Evolutionary conservation across 2,113 vertebrate species (phyloP).

Genomic region (Brachyhypopomus gauderio): DNA sequence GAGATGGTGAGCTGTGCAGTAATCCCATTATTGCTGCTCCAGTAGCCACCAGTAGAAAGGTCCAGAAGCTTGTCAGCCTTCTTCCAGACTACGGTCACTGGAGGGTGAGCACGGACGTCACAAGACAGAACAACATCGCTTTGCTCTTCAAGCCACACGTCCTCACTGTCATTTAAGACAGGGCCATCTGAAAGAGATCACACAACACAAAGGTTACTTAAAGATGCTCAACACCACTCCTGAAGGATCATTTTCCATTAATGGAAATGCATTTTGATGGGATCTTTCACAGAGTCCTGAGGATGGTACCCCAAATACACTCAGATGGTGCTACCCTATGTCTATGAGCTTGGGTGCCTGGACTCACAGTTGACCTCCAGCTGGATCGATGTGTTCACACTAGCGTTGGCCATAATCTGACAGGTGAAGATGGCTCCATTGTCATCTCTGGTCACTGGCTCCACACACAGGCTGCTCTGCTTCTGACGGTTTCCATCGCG

Average conservation of each 20-base stretch:
- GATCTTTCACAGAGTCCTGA: no score
- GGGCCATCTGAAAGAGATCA: slow-evolving; percentile 62
- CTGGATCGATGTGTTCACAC: slow-evolving; percentile 60
- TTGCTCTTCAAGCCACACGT: slow-evolving; percentile 59
- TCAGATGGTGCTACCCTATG: no score
- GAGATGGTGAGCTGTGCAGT: slow-evolving; percentile 49
- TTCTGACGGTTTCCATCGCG: slow-evolving; percentile 60
- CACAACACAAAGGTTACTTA: neutral
- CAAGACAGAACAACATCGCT: slow-evolving; percentile 61
- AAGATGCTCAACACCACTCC: neutral
- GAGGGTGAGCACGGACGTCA: slow-evolving; percentile 66
- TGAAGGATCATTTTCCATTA: neutral
- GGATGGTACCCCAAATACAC: no score
- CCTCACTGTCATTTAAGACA: slow-evolving; percentile 55
- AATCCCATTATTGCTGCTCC: slow-evolving; percentile 58
- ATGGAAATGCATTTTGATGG: no score
- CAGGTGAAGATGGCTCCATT: slow-evolving; percentile 70
- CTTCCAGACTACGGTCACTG: slow-evolving; percentile 66
- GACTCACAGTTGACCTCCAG: slow-evolving; percentile 75
- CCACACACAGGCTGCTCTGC: slow-evolving; percentile 68
- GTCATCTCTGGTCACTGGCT: slow-evolving; percentile 63
- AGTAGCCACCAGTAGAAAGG: slow-evolving; percentile 53
- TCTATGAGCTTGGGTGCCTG: neutral
- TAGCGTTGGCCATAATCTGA: slow-evolving; percentile 55
- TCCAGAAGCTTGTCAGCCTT: slow-evolving; percentile 62